Evolutionary conservation across 2,797 vertebrate species (phyloP).

Genomic region (Galago senegalensis): DNA sequence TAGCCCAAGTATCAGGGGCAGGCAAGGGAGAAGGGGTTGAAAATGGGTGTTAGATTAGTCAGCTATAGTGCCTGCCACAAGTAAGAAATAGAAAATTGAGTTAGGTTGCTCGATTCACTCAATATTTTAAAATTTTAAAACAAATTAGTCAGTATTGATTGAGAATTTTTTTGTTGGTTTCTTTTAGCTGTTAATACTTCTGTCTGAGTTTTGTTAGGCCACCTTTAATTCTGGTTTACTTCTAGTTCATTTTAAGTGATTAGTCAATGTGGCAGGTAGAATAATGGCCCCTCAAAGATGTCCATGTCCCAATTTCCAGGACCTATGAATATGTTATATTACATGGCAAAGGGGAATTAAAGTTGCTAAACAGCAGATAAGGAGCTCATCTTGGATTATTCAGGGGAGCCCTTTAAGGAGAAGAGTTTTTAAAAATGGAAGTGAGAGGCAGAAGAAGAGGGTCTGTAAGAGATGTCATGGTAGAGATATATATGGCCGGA

Average conservation of each 20-base stretch:
- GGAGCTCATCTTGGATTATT: neutral
- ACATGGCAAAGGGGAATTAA: neutral
- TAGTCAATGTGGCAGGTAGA: neutral
- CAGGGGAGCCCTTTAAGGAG: neutral
- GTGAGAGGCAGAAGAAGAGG: neutral
- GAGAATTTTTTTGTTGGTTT: conserved; percentile 39
- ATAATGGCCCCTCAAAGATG: neutral
- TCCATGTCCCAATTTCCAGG: neutral
- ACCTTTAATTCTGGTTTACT: conserved; percentile 1
- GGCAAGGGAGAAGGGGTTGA: conserved; percentile 32
- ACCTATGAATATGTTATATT: neutral
- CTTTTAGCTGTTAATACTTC: conserved; percentile 46
- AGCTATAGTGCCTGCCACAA: conserved; percentile 24
- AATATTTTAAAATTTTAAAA: conserved; percentile 65
- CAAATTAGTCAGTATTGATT: neutral
- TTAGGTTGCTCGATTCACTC: conserved; percentile 35
- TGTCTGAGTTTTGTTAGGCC: neutral
- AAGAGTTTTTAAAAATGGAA: neutral
- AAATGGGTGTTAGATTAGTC: conserved; percentile 55
- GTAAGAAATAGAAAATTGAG: conserved; percentile 20
- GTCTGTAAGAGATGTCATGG: neutral
- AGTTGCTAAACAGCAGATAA: neutral
- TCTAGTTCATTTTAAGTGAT: conserved; percentile 8
- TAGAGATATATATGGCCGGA: neutral
- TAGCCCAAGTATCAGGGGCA: conserved; percentile 38